Base-by-base conservation (phyloP, 2,888 invertebrate genomes). In the Nebria salina region DNA sequence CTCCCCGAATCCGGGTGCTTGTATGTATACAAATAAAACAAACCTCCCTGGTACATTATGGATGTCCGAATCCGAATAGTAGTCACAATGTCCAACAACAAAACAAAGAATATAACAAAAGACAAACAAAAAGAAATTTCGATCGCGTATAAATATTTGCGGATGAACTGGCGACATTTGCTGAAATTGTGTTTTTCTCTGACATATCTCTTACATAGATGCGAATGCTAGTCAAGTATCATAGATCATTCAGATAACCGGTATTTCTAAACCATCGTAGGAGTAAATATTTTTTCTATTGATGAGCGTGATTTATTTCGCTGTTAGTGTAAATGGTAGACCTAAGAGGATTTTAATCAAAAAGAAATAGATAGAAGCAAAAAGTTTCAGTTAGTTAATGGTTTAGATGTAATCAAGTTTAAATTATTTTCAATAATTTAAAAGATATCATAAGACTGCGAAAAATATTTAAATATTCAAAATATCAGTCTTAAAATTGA, bases 61-160 rank as follows among this genome's bases (percentile, higher is more conserved):
- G 75, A 80, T 81, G 81, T 76, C 81, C 81, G 76, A 81, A 76
- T 76, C 81, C 81, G 76, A 81, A 76, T 72, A 54, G 76, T 75
- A 72, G 72, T 72, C 73, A 34, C 70, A 65, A 34, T 74, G 65
- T 72, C 26, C 70, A 70, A 13, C 20, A 68, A 75, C 75, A 75
- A 80, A 80, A 75, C 75, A 80, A 75, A 80, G 26, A 41, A 79
- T 66, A 79, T 79, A 79, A 74, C 41, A 42, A 73, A 78, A 78
- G 66, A 80, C 80, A 80, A 80, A 75, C 26, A 64, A 43, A 70
- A 70, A 54, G 54, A 75, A 70, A 80, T 80, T 80, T 80, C 75
- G 80, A 80, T 80, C 68, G 42, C 74, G 79, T 65, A 79, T 74
- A 79, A 80, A 80, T 80, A 80, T 80, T 80, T 80, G 80, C 80